Conservation (phyloP, 2,113 vertebrate genomes). For the Scopus umbretta region DNA sequence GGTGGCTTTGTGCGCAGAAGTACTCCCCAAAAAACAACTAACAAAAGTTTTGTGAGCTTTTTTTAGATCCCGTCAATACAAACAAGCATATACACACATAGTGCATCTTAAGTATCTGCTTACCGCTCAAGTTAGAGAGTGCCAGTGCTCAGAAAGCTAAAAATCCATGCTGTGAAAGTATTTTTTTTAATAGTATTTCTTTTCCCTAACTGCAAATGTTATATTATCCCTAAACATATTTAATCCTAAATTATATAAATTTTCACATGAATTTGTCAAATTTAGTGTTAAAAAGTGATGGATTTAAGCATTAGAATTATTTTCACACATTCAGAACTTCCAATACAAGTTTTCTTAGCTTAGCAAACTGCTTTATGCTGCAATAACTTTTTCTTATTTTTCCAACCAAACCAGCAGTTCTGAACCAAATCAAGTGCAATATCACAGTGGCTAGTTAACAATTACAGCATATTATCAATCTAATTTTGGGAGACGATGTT, state of each 20-base stretch:
- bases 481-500: neutral
- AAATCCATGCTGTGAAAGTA: neutral
- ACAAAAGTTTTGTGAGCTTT: accelerated
- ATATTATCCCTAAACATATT: neutral
- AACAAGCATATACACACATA: neutral
- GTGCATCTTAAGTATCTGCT: neutral
- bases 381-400: neutral
- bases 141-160: neutral
- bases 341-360: neutral
- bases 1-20: neutral
- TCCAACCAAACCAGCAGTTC: neutral
- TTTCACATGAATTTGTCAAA: neutral
- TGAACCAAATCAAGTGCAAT: neutral
- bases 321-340: neutral
- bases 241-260: neutral
- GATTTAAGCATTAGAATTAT: neutral
- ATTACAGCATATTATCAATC: neutral
- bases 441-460: neutral
- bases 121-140: neutral
- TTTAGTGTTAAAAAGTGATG: neutral
- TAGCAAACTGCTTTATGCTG: neutral
- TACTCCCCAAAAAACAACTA: neutral
- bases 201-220: neutral
- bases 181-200: neutral
- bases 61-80: neutral